These are phyloP conservation scores for Corynorhinus townsendii DNA, from an alignment of 2,113 vertebrate species.

Conservation along the genomic window DNA sequence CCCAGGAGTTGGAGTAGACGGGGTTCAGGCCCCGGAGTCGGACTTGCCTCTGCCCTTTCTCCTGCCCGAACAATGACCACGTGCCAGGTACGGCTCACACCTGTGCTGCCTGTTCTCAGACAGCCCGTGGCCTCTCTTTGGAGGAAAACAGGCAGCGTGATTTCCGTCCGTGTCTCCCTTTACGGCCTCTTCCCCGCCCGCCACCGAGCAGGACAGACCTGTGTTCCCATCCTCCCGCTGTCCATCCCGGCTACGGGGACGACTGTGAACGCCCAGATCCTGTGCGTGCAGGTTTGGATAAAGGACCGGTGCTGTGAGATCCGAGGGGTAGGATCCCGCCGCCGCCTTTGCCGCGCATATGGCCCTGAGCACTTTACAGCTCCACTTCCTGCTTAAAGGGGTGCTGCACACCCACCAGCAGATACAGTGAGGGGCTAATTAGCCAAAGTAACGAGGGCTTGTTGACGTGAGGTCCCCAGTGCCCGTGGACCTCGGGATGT, in stretches of 20 bases:
- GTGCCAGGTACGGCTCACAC: not conserved
- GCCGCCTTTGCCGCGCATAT: slow-evolving; percentile 34
- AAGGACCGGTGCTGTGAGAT: not conserved
- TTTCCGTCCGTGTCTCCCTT: not conserved
- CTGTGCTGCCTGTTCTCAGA: not conserved
- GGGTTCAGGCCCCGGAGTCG: not conserved
- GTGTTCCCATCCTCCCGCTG: not conserved
- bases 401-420: slow-evolving; percentile 56
- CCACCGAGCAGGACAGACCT: not conserved
- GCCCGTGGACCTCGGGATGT: slow-evolving; percentile 61
- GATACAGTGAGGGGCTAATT: slow-evolving; percentile 72
- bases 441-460: slow-evolving; percentile 75
- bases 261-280: not conserved
- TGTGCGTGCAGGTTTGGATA: not conserved
- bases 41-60: not conserved
- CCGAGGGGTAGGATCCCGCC: not conserved
- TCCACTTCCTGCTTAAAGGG: slow-evolving; percentile 71
- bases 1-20: not conserved
- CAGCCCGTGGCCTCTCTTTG: not conserved
- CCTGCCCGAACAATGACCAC: not conserved
- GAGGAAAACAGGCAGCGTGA: not conserved
- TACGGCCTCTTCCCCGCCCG: not conserved
- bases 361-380: slow-evolving; percentile 53
- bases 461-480: slow-evolving; percentile 69
- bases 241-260: not conserved